phyloP scores from a whole-genome alignment of 2,797 vertebrate species.

The Pangasius krempfi region DNA sequence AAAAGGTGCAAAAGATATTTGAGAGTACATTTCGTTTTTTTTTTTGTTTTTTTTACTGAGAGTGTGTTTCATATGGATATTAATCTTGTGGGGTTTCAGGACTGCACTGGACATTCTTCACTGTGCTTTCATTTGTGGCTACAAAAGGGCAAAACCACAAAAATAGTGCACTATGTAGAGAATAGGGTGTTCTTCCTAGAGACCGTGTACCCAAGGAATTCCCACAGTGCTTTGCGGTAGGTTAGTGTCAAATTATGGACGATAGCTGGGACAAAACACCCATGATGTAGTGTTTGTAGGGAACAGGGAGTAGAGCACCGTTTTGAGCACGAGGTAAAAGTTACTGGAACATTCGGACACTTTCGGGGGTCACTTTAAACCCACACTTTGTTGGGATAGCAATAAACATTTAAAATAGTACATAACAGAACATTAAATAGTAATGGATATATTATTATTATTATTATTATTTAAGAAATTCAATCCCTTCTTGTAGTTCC shows the following conservation, averaged over 20 bases:
- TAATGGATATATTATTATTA: background rate
- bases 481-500: background rate
- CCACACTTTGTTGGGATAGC: too few species aligned
- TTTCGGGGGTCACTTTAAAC: background rate
- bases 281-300: background rate
- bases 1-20: background rate
- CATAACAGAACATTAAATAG: background rate
- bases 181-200: background rate
- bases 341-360: background rate
- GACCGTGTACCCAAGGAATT: background rate
- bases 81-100: background rate
- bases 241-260: background rate
- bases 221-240: constrained; percentile 1
- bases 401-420: background rate
- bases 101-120: background rate
- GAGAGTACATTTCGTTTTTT: background rate
- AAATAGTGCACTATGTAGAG: background rate
- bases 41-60: background rate
- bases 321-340: too few species aligned
- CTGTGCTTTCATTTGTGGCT: background rate
- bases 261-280: background rate
- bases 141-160: background rate
- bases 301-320: background rate
- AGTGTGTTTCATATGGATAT: background rate
- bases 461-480: background rate